Conservation (phyloP, 2,113 vertebrate genomes). For the Cochlearius cochlearius region DNA sequence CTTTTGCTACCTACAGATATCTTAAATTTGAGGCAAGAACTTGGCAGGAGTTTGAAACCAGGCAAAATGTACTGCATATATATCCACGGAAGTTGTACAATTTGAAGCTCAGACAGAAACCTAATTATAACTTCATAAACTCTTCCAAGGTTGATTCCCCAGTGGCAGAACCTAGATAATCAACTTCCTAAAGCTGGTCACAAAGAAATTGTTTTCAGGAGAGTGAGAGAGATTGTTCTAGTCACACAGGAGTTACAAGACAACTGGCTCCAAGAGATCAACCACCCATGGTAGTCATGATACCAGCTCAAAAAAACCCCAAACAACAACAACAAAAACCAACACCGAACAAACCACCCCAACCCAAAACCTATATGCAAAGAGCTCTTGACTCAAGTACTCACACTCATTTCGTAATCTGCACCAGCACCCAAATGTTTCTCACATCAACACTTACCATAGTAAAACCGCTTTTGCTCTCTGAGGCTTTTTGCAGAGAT, state of each 20-base stretch:
- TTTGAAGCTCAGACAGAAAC: neutral
- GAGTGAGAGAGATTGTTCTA: neutral
- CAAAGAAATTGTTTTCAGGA: neutral
- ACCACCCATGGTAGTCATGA: neutral
- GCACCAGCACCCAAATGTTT: neutral
- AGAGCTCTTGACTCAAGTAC: neutral
- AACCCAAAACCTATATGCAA: neutral
- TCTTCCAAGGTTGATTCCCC: neutral
- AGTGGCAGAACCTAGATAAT: neutral
- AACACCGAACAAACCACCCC: neutral
- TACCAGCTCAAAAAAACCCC: neutral
- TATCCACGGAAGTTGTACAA: neutral
- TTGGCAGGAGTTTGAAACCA: constrained; percentile 4
- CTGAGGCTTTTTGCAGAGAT: neutral
- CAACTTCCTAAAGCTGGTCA: neutral
- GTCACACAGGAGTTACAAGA: neutral
- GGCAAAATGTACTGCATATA: neutral
- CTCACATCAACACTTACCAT: neutral
- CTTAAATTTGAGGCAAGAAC: constrained; percentile 26
- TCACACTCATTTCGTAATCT: neutral
- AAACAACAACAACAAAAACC: neutral
- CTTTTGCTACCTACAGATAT: neutral
- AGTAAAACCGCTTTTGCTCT: neutral
- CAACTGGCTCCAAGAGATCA: neutral
- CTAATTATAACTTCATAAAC: constrained; percentile 19